Evolutionary conservation across 2,797 vertebrate genomes (phyloP), one percentile per base, ranked within the genome.

Genomic region (Tinamus major): DNA sequence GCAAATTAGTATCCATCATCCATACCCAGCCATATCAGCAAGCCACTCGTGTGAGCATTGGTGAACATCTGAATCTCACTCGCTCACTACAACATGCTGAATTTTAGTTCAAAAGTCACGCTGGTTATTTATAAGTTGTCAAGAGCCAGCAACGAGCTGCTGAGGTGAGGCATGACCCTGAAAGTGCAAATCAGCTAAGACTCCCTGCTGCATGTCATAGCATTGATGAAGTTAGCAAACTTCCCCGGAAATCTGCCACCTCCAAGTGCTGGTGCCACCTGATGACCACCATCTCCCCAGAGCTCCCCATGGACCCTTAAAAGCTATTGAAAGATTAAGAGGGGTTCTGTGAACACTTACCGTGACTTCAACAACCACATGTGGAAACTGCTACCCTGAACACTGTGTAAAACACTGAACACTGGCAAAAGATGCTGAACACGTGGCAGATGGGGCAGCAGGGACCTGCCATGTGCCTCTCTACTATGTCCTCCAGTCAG

Each of bases 321-420:
- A 71, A 85, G 24, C 13, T 33, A 26, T 26, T 39, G 19, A 26
- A 58, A 72, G 21, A 18, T 26, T 78, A 33, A 6, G 0, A 37
- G 33, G 18, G 6, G 35, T 56, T 79, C 67, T 78, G 41, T 49
- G 35, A 65, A 42, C 27, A 10, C 12, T 44, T 49, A 49, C 59
- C 0, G 0, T 59, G 49, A 49, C 61, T 27, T 64, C 26, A 53
- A 19, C 69, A 56, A 42, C 33, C 23, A 64, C 0, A 0, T 9
- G 14, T 3, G 2, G 37, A 31, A 81, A 23, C 33, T 56, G 24
- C 61, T 77, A 53, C 21, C 48, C 37, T 71, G 58, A 35, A 63
- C 6, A 68, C 49, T 24, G 48, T 13, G 21, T 49, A 20, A 24
- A 49, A 49, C 23, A 49, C 21, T 49, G 48, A 23, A 49, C 48